Evolutionary conservation across 2,797 vertebrate species (phyloP), one percentile per base, ranked within the genome.

Genomic region (Tragopan temminckii): DNA sequence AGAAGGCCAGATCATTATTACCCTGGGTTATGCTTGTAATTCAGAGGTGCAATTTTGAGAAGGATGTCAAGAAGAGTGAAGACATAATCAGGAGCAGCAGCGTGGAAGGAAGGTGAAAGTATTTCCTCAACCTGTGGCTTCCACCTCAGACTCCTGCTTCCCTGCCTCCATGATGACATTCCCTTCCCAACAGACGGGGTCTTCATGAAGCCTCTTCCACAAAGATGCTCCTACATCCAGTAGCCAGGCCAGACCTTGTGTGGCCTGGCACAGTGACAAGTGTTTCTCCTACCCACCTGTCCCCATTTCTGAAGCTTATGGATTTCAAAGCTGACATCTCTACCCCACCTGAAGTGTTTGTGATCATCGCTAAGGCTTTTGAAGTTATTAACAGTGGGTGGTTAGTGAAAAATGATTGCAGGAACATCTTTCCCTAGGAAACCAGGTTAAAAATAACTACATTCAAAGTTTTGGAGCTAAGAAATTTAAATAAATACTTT

Each of bases 301-400:
- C 20, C 42, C 55, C 2, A 0, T 18, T 36, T 0, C 0, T 27
- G 45, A 79, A 42, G 62, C 53, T 24, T 42, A 35, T 36, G 46
- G 57, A 84, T 79, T 69, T 88, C 11, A 2, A 21, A 82, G 52
- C 33, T 20, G 31, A 80, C 9, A 50, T 62, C 42, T 77, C 43
- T 50, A 74, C 38, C 27, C 55, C 24, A 17, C 70, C 66, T 69
- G n/a, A 89, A 69, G 35, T 5, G 20, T 24, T 74, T 88, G 66
- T 0, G 17, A 93, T 86, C 58, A 88, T 78, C 59, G 50, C 21
- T 58, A 59, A 84, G 61, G 58, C n/a, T 91, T 77, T 77, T 62
- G 80, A 92, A 91, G 88, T 59, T 79, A 94, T 78, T 85, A 95
- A 81, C 82, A 93, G 91, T 90, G 46, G 88, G 93, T 81, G 94